Percentiles rank a stretch among this genome's conserved stretches.
Evolutionary conservation across 1,140 invertebrate species (phyloP).

Genomic region (Bombus confusus): DNA sequence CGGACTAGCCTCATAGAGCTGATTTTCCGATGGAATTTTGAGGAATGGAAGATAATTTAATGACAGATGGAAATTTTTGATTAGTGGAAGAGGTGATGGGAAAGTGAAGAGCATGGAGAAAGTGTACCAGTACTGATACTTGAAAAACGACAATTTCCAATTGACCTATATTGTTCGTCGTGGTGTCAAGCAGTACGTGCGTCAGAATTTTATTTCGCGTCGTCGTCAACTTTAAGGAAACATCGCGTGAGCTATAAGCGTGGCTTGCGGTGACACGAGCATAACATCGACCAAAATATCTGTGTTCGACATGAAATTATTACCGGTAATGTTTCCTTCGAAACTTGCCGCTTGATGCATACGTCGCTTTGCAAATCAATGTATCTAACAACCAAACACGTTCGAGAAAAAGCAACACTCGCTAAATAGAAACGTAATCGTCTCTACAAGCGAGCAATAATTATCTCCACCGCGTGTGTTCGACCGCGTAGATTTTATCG

Average conservation of each 20-base stretch:
- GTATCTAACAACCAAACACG: not conserved
- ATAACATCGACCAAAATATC: not conserved
- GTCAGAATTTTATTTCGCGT: not conserved
- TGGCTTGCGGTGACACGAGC: not conserved
- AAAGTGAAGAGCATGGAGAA: no score
- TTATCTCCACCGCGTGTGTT: not conserved
- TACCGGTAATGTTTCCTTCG: not conserved
- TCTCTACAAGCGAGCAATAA: not conserved
- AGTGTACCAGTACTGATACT: no score
- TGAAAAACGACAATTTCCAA: no score
- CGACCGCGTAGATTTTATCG: not conserved
- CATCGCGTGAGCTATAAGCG: not conserved
- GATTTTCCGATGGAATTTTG: no score
- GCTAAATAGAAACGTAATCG: not conserved
- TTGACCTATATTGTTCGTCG: no score
- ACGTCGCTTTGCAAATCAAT: constrained; percentile 13
- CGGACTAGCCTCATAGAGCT: no score
- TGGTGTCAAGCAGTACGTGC: no score
- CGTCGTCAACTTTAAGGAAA: not conserved
- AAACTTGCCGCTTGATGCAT: not conserved
- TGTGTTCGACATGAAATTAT: constrained; percentile 37
- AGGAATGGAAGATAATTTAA: no score
- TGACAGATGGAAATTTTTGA: no score
- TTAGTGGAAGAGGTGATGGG: no score
- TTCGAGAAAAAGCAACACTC: not conserved